Percentiles rank a stretch among this genome's conserved stretches.
Evolutionary conservation across 2,888 invertebrate genomes (phyloP).

Genomic region (Ophraella communa): DNA sequence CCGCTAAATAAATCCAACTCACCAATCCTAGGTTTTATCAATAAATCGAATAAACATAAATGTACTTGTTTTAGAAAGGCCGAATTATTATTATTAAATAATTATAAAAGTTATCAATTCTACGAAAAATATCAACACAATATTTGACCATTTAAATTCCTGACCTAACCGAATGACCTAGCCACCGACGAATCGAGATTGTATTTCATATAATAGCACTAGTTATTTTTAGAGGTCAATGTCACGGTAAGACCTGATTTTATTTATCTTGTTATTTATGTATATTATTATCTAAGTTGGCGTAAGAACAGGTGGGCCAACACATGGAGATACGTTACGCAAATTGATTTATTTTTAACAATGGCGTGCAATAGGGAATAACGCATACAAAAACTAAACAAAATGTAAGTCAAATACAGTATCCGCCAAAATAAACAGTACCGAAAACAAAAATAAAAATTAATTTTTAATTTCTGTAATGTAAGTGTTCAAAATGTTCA

Average conservation of each 20-base stretch:
- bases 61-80: no score
- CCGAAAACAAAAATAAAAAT: no score
- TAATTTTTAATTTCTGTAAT: no score
- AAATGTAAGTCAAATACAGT: no score
- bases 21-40: no score
- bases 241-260: slow-evolving; percentile 23
- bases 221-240: slow-evolving; percentile 25
- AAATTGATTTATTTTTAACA: neutral
- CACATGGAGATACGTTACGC: neutral
- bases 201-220: slow-evolving; percentile 18
- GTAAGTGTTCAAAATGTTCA: no score
- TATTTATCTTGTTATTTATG: slow-evolving; percentile 29
- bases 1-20: no score
- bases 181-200: slow-evolving; percentile 13
- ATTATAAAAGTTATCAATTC: neutral
- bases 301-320: slow-evolving; percentile 12
- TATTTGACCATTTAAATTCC: slow-evolving; percentile 17
- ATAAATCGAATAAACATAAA: no score
- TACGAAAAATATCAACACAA: neutral
- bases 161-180: slow-evolving; percentile 23
- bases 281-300: slow-evolving; percentile 18
- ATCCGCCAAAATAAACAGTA: no score
- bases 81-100: no score
- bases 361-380: neutral
- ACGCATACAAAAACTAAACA: no score